Conservation (phyloP, 2,888 invertebrate species). For the Hemistola chrysoprasaria region DNA sequence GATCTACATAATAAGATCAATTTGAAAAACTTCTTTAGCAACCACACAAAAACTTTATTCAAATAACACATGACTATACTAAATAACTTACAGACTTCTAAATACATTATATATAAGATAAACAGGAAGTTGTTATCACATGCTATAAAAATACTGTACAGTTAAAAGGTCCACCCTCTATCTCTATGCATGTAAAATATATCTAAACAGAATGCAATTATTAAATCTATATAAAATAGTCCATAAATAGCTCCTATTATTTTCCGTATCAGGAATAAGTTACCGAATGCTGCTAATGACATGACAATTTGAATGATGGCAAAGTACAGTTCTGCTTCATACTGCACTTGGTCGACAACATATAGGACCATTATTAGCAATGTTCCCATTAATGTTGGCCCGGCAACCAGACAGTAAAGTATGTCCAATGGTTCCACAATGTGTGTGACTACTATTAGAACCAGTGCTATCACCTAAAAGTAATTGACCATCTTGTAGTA, state of each 20-base stretch:
- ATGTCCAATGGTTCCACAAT: slow-evolving; percentile 62
- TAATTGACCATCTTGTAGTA: slow-evolving; percentile 44
- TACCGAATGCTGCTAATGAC: slow-evolving; percentile 44
- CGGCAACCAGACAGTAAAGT: slow-evolving; percentile 61
- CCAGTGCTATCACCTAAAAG: slow-evolving; percentile 75
- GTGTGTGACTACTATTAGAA: slow-evolving; percentile 68
- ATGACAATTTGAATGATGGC: slow-evolving; percentile 48
- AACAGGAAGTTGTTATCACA: slow-evolving; percentile 22
- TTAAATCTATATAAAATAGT: slow-evolving; percentile 64
- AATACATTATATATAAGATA: slow-evolving; percentile 11
- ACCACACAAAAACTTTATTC: slow-evolving; percentile 35
- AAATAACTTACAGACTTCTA: slow-evolving; percentile 21
- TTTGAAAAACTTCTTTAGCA: slow-evolving; percentile 40
- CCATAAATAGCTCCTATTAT: slow-evolving; percentile 61
- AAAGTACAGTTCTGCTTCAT: slow-evolving; percentile 67
- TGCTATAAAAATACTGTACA: slow-evolving; percentile 2
- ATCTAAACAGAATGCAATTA: slow-evolving; percentile 64
- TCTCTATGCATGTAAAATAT: slow-evolving; percentile 59
- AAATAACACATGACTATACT: slow-evolving; percentile 31
- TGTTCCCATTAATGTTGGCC: slow-evolving; percentile 69
- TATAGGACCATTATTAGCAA: slow-evolving; percentile 64
- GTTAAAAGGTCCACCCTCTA: slow-evolving; percentile 56
- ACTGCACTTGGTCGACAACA: slow-evolving; percentile 68
- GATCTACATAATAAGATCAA: slow-evolving; percentile 32
- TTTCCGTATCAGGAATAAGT: slow-evolving; percentile 46